Conservation (phyloP, 2,113 vertebrate species). For the Equus przewalskii region DNA sequence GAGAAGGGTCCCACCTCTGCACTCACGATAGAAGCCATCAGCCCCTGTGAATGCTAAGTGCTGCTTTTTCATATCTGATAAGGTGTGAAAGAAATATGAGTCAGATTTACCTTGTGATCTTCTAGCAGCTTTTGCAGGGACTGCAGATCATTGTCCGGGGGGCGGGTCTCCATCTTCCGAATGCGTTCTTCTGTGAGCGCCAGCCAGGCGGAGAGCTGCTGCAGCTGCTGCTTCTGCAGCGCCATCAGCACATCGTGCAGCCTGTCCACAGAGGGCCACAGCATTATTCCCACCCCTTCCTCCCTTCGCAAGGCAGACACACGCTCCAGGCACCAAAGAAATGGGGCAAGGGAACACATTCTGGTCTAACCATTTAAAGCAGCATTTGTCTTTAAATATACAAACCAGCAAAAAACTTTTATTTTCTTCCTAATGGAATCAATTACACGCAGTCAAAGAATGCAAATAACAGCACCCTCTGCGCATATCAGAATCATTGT, state of each 20-base stretch:
- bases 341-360: background rate
- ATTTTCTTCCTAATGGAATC: background rate
- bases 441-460: background rate
- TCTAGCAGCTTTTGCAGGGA: slow-evolving; percentile 92
- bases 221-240: slow-evolving; percentile 96
- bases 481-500: slow-evolving; percentile 56
- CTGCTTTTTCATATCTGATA: background rate
- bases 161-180: slow-evolving; percentile 92
- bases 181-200: slow-evolving; percentile 95
- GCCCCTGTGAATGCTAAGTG: background rate
- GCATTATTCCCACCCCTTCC: background rate
- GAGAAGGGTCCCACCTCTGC: background rate
- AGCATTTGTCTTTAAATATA: background rate
- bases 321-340: background rate
- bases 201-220: slow-evolving; percentile 97
- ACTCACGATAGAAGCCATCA: background rate
- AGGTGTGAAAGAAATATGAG: background rate
- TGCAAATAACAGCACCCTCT: background rate
- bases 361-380: background rate
- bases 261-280: slow-evolving; percentile 84
- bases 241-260: slow-evolving; percentile 98
- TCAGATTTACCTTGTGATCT: slow-evolving; percentile 92
- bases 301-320: background rate
- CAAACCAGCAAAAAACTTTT: background rate
- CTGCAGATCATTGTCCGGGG: slow-evolving; percentile 88